Percentiles rank a stretch among this genome's conserved stretches.
phyloP scores from a whole-genome alignment of 2,888 invertebrate genomes.

The Apeira syringaria region DNA sequence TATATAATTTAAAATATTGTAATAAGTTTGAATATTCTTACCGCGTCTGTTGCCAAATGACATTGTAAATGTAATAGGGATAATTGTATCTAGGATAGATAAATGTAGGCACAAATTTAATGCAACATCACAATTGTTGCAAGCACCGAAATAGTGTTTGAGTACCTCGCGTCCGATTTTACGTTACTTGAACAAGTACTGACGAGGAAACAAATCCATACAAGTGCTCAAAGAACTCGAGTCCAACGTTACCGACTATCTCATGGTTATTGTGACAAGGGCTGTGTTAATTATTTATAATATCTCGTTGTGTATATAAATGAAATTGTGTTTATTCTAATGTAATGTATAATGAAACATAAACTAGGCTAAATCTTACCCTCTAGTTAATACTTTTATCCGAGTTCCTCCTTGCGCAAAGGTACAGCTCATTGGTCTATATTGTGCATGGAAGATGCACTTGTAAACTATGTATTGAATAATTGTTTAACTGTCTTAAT shows the following conservation, averaged over 20 bases:
- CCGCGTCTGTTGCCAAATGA: slow-evolving; percentile 17
- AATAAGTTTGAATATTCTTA: slow-evolving; percentile 2
- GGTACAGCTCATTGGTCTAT: too few species aligned
- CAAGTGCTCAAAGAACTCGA: slow-evolving; percentile 24
- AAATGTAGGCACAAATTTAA: slow-evolving; percentile 12
- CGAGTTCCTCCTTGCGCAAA: too few species aligned
- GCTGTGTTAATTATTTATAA: slow-evolving; percentile 45
- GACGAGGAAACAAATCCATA: too few species aligned
- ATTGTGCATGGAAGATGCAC: too few species aligned
- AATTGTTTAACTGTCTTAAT: too few species aligned
- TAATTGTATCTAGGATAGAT: neutral
- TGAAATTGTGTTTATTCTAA: slow-evolving; percentile 7
- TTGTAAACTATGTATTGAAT: too few species aligned
- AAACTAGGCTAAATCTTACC: neutral
- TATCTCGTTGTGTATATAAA: slow-evolving; percentile 10
- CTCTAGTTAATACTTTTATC: too few species aligned
- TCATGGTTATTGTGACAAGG: slow-evolving; percentile 47
- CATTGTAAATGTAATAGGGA: slow-evolving; percentile 2
- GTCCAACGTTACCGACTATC: slow-evolving; percentile 55
- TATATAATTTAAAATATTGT: too few species aligned
- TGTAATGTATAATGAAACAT: neutral
- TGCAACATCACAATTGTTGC: slow-evolving; percentile 13
- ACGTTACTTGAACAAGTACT: neutral
- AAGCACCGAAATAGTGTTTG: slow-evolving; percentile 14
- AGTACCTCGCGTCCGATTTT: neutral